A percentile compares a stretch with the other conserved stretches of the same genome.
These are phyloP conservation scores for Indicator maculatus DNA, from an alignment of 2,113 vertebrate genomes.

Conservation along the genomic window DNA sequence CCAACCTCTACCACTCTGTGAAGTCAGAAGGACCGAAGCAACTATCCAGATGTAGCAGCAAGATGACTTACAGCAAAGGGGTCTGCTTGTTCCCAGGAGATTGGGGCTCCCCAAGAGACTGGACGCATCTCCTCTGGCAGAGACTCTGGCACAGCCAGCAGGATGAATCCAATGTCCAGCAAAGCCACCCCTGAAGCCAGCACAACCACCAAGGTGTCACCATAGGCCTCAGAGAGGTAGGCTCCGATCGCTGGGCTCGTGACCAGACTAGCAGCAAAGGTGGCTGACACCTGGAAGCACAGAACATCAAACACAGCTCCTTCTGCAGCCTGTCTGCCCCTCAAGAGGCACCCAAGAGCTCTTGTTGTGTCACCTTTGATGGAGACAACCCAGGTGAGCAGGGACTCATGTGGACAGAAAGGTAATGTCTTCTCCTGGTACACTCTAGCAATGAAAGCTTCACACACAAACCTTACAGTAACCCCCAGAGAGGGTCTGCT, in stretches of 20 bases:
- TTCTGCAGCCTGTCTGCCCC: not conserved
- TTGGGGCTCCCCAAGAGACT: slow-evolving; percentile 89
- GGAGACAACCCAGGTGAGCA: not conserved
- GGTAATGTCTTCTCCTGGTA: not conserved
- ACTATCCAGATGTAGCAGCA: not conserved
- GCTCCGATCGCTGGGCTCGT: slow-evolving; percentile 92
- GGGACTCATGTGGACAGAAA: not conserved
- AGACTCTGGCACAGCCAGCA: slow-evolving; percentile 89
- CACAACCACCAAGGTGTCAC: slow-evolving; percentile 88
- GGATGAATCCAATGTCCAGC: slow-evolving; percentile 91
- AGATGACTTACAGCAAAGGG: slow-evolving; percentile 84
- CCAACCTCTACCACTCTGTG: too few species aligned
- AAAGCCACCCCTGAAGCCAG: slow-evolving; percentile 87
- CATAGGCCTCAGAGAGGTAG: slow-evolving; percentile 84
- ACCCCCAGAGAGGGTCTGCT: not conserved
- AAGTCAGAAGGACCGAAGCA: not conserved
- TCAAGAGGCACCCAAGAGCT: not conserved
- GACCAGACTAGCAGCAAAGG: slow-evolving; percentile 90
- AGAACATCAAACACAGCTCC: not conserved
- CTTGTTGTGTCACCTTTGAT: not conserved
- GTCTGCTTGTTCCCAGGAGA: slow-evolving; percentile 92
- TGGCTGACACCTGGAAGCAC: slow-evolving; percentile 85
- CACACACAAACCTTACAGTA: accelerated
- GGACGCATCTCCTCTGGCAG: slow-evolving; percentile 93
- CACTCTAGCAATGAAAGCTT: not conserved